Evolutionary conservation across 2,797 vertebrate species (phyloP), one percentile per base, ranked within the genome.

Genomic region (Urosaurus nigricauda): DNA sequence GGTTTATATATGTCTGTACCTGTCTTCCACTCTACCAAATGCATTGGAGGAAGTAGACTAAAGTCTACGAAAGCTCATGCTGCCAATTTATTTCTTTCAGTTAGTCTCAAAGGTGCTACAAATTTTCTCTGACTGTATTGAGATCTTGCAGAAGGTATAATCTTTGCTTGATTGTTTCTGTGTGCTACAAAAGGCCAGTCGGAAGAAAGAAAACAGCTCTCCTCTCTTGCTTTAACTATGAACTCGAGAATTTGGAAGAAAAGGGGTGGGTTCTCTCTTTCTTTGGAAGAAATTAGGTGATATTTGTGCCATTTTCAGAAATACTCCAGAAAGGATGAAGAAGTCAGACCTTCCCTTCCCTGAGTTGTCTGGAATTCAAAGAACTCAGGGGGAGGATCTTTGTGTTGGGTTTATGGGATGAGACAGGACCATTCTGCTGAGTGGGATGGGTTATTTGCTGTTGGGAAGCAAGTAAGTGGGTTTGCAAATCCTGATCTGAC

Each of bases 401-500:
- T 87, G 9, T 87, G 24, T 17, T 73, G 68, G 79, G 53, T 7
- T 32, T 47, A 29, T 68, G 43, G 24, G 35, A 63, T 80, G 73
- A 37, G 51, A 47, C 79, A 84, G 21, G 29, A 79, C 29, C 6
- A 9, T 12, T 43, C 13, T 21, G 29, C 58, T 65, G 79, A 65
- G 32, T 11, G 2, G 82, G 79, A 79, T 47, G 0, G 89, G 56
- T 11, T 74, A 70, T 51, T 81, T 58, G 92, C 85, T 86, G 71
- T 58, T 37, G 51, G 51, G 90, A 70, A 0, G 29, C 53, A 35
- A 74, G 40, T 37, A 68, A 77, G 71, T 56, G n/a, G 79, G 35
- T 82, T 83, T 77, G 63, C 63, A 82, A 63, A 80, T 83, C 56
- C 83, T 88, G 77, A 65, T 65, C 29, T 84, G 65, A 86, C 29